phyloP scores from a whole-genome alignment of 2,797 vertebrate genomes.

The Channa striata region DNA sequence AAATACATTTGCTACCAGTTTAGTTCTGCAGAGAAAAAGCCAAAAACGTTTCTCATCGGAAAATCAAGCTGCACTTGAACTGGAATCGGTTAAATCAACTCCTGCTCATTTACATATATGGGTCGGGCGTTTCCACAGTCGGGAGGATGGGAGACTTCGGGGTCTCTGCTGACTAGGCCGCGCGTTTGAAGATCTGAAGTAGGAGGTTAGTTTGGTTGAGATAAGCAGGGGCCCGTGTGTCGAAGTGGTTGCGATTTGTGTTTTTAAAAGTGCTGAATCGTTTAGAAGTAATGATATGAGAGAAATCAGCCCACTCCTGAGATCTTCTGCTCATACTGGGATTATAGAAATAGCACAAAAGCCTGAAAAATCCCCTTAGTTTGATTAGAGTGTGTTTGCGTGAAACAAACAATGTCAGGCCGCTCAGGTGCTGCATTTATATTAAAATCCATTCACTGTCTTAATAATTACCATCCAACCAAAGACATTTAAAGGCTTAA shows the following conservation, averaged over 20 bases:
- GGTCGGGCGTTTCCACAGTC: neutral
- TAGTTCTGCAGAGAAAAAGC: neutral
- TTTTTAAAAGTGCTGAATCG: neutral
- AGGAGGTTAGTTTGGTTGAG: neutral
- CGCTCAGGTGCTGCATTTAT: neutral
- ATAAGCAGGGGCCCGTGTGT: neutral
- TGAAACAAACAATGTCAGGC: neutral
- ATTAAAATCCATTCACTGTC: neutral
- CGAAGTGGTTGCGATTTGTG: too few species aligned
- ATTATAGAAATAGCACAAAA: neutral
- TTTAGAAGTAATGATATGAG: neutral
- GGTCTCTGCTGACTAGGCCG: neutral
- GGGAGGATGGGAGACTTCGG: neutral
- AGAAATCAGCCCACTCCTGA: neutral
- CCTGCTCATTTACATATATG: neutral
- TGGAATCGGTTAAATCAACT: neutral
- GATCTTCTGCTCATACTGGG: neutral
- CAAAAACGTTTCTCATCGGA: neutral
- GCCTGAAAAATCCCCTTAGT: neutral
- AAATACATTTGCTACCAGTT: neutral
- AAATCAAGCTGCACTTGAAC: neutral
- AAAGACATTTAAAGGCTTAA: neutral
- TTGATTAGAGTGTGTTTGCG: neutral
- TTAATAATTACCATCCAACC: neutral
- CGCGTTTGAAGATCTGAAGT: neutral